Percentiles rank a stretch among this genome's conserved stretches.
Evolutionary conservation across 1,140 invertebrate genomes (phyloP).

Genomic region (Oedothorax gibbosus): DNA sequence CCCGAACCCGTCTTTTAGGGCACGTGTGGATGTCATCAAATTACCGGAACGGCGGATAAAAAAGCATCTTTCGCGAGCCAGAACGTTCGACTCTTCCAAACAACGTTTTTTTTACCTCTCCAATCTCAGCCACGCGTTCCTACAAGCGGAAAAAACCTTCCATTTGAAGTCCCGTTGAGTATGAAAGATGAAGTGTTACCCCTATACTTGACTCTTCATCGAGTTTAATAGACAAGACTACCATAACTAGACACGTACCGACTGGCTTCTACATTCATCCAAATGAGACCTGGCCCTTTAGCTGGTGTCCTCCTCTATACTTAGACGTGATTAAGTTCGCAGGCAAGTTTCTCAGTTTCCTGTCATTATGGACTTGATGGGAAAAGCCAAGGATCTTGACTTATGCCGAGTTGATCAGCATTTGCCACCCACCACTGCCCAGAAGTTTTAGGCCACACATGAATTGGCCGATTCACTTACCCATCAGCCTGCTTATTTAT

Average conservation of each 20-base stretch:
- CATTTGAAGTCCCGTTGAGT: conserved; percentile 23
- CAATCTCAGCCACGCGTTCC: too few relatives aligned
- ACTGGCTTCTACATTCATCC: neutral
- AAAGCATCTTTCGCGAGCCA: too few relatives aligned
- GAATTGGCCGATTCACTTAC: neutral
- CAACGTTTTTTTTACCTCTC: too few relatives aligned
- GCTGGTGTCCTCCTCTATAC: neutral
- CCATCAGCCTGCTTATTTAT: too few relatives aligned
- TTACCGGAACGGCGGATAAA: too few relatives aligned
- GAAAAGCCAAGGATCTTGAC: neutral
- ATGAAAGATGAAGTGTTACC: conserved; percentile 23
- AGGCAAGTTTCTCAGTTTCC: conserved; percentile 12
- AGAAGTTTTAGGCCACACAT: neutral
- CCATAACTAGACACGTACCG: neutral
- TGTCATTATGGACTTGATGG: neutral
- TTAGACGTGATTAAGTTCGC: conserved; percentile 17
- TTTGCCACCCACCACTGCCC: conserved; percentile 3
- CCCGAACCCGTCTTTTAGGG: too few relatives aligned
- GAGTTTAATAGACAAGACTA: neutral
- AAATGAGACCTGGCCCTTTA: neutral
- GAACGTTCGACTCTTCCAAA: too few relatives aligned
- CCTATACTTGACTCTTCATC: conserved; percentile 11
- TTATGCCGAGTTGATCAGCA: neutral
- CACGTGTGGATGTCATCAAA: too few relatives aligned
- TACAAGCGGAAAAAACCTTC: too few relatives aligned